phyloP scores from a whole-genome alignment of 2,797 vertebrate genomes.

The Dendrocincla fuliginosa region DNA sequence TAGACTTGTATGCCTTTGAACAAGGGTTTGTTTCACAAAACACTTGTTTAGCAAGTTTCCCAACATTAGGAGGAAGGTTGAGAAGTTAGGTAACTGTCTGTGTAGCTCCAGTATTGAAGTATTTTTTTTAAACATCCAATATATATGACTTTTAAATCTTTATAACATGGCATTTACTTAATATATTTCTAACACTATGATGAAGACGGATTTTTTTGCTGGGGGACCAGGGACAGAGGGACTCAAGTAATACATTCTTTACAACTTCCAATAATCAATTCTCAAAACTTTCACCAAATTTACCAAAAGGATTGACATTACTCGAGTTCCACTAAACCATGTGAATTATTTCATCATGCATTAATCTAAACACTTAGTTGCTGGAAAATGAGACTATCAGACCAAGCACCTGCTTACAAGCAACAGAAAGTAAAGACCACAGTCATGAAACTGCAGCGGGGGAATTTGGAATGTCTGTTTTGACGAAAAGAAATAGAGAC shows the following conservation, averaged over 20 bases:
- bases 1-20: not conserved
- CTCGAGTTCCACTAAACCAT: not conserved
- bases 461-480: not conserved
- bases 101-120: not conserved
- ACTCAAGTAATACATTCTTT: not conserved
- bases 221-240: rapidly evolving
- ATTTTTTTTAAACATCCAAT: not conserved
- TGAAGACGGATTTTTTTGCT: not conserved
- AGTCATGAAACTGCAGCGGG: not conserved
- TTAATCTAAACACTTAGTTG: not conserved
- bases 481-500: not conserved
- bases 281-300: not conserved
- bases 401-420: not conserved
- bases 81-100: not conserved
- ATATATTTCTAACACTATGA: not conserved
- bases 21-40: not conserved
- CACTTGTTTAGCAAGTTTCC: not conserved
- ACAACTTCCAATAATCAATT: not conserved
- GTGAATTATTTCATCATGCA: not conserved
- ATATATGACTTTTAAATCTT: not conserved
- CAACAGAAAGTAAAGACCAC: not conserved
- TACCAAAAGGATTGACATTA: not conserved
- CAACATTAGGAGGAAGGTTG: not conserved
- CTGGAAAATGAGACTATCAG: not conserved
- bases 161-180: not conserved